These are phyloP conservation scores for Acrocephalus arundinaceus DNA, from an alignment of 2,113 vertebrate species.

Conservation along the genomic window DNA sequence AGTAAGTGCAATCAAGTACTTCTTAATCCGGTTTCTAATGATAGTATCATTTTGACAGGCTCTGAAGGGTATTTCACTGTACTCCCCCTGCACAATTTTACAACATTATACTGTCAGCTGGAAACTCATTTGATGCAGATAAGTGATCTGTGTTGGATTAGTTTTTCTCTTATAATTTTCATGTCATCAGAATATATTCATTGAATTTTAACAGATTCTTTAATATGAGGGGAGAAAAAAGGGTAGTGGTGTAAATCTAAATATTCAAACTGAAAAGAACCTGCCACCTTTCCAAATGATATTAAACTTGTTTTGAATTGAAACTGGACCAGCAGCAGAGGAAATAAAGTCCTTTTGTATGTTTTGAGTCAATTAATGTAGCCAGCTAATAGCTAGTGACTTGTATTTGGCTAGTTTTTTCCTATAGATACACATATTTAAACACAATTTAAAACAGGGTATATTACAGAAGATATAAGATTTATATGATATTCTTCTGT, in stretches of 20 bases:
- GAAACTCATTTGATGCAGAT: background rate
- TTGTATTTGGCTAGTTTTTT: background rate
- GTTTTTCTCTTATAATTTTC: background rate
- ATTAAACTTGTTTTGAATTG: background rate
- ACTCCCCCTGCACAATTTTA: background rate
- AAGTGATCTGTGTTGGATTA: background rate
- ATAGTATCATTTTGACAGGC: background rate
- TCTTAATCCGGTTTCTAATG: background rate
- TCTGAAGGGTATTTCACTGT: background rate
- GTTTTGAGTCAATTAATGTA: background rate
- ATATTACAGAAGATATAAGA: too few relatives aligned
- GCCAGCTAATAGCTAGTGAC: background rate
- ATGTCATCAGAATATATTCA: background rate
- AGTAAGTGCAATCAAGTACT: background rate
- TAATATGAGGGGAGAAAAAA: background rate
- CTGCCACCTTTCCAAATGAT: background rate
- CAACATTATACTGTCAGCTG: background rate
- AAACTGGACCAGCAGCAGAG: background rate
- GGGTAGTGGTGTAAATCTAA: background rate
- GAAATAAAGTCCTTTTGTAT: background rate
- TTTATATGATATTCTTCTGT: background rate
- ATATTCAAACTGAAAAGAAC: background rate
- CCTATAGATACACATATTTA: background rate
- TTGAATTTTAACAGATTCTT: background rate
- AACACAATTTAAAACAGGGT: background rate